These are phyloP conservation scores for Danionella dracula DNA, from an alignment of 2,797 vertebrate species.

Conservation along the genomic window DNA sequence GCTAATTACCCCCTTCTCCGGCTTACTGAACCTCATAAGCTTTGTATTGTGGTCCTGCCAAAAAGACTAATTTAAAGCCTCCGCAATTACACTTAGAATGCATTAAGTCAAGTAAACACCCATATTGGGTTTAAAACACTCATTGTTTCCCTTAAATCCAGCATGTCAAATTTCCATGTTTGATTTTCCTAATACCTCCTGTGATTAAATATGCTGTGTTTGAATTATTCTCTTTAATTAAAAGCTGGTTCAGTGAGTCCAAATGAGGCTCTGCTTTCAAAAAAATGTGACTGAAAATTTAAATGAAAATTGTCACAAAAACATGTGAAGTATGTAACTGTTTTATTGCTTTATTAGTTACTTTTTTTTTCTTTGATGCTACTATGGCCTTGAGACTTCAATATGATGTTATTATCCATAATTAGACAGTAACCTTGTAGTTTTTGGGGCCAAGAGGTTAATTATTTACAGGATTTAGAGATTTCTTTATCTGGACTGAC, in stretches of 20 bases:
- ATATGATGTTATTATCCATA: conserved; percentile 13
- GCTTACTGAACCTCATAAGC: conserved; percentile 17
- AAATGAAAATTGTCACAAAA: no score
- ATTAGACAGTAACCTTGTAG: conserved; percentile 11
- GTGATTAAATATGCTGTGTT: conserved; percentile 30
- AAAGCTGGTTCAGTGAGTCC: background rate
- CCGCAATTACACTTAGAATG: conserved; percentile 4
- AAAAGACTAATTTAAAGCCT: conserved; percentile 11
- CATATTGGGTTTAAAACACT: conserved; percentile 35
- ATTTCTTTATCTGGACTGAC: background rate
- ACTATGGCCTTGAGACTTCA: background rate
- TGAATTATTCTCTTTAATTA: conserved; percentile 31
- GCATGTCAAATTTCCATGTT: conserved; percentile 45
- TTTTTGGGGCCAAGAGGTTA: background rate
- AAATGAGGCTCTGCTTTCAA: background rate
- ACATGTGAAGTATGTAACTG: no score
- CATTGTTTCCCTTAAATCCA: conserved; percentile 45
- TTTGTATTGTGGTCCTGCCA: conserved; percentile 14
- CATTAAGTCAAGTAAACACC: conserved; percentile 26
- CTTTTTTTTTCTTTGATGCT: no score
- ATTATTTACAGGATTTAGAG: background rate
- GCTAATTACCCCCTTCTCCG: conserved; percentile 21
- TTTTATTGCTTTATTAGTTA: no score
- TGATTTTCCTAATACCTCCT: conserved; percentile 45
- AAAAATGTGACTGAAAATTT: no score